phyloP scores from a whole-genome alignment of 1,140 invertebrate genomes.

The Leucophenga varia region DNA sequence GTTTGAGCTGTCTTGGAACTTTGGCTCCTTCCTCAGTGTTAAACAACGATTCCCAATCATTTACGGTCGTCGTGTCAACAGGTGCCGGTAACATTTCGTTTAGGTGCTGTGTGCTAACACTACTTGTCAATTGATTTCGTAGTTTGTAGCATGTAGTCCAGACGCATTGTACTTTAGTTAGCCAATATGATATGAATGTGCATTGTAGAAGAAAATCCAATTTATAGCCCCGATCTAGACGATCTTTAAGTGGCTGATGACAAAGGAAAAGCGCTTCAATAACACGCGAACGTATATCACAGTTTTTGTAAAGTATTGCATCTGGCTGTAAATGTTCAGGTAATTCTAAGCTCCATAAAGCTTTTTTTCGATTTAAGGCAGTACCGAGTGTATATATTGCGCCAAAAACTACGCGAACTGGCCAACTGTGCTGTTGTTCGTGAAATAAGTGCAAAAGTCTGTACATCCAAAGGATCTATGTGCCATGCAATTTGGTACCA shows the following conservation, averaged over 20 bases:
- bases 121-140: slow-evolving; percentile 11
- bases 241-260: slow-evolving; percentile 26
- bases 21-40: slow-evolving; percentile 1
- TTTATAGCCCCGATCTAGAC: slow-evolving; percentile 29
- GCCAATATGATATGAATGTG: slow-evolving; percentile 31
- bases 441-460: slow-evolving; percentile 43
- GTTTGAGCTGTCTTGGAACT: background rate
- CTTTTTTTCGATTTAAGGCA: slow-evolving; percentile 18
- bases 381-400: slow-evolving; percentile 30
- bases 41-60: slow-evolving; percentile 23
- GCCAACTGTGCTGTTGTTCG: slow-evolving; percentile 30
- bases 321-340: slow-evolving; percentile 33
- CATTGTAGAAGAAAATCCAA: slow-evolving; percentile 35
- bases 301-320: slow-evolving; percentile 20
- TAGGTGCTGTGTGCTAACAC: background rate
- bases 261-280: slow-evolving; percentile 34
- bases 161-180: slow-evolving; percentile 24
- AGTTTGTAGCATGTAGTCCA: slow-evolving; percentile 44
- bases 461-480: slow-evolving; percentile 44
- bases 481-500: slow-evolving; percentile 46
- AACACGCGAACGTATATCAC: slow-evolving; percentile 33
- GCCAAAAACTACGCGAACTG: slow-evolving; percentile 37
- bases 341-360: slow-evolving; percentile 29
- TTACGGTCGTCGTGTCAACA: background rate
- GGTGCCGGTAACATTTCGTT: background rate